These are phyloP conservation scores for Endotricha flammealis DNA, from an alignment of 2,888 invertebrate species.

Conservation along the genomic window DNA sequence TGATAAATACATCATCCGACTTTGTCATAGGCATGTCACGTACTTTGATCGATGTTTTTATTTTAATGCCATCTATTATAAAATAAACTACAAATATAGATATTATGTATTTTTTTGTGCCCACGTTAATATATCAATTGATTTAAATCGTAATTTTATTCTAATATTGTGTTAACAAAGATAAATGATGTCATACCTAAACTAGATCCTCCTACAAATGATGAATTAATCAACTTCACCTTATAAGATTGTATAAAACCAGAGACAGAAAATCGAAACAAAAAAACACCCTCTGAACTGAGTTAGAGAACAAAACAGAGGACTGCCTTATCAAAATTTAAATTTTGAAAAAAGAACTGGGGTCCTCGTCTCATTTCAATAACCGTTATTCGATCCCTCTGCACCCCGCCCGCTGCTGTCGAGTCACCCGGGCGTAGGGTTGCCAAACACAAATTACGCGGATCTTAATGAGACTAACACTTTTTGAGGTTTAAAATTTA, in stretches of 20 bases:
- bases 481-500: no score
- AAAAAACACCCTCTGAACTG: constrained; percentile 62
- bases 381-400: constrained; percentile 69
- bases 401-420: constrained; percentile 30
- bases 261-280: constrained; percentile 55
- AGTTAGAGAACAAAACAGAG: constrained; percentile 71
- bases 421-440: constrained; percentile 28
- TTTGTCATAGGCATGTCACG: constrained; percentile 23
- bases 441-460: no score
- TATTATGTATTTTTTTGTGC: constrained; percentile 1
- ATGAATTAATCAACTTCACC: constrained; percentile 16
- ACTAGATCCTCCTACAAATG: constrained; percentile 11
- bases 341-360: constrained; percentile 72
- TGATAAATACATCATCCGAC: constrained; percentile 39
- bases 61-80: constrained; percentile 7
- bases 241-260: constrained; percentile 39
- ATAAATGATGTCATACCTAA: constrained; percentile 7
- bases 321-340: constrained; percentile 78
- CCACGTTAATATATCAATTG: constrained; percentile 3
- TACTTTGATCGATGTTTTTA: constrained; percentile 15
- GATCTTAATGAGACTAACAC: no score
- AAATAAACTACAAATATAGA: neutral
- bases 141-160: constrained; percentile 3
- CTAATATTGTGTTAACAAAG: neutral
- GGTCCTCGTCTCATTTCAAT: constrained; percentile 75